Percentiles rank a stretch among this genome's conserved stretches.
Evolutionary conservation across 2,888 invertebrate species (phyloP).

Genomic region (Diarsia brunnea): DNA sequence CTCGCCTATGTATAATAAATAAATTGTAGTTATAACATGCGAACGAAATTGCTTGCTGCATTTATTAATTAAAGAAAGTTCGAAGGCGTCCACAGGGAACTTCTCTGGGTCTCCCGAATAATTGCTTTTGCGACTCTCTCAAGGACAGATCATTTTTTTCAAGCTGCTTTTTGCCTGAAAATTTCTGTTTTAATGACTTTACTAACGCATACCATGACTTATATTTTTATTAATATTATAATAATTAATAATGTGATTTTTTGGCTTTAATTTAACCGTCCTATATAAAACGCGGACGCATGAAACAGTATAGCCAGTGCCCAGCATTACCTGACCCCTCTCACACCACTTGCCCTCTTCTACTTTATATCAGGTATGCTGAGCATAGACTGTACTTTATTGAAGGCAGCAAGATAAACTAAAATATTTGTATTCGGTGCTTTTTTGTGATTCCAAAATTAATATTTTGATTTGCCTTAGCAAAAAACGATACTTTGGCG

Average conservation of each 20-base stretch:
- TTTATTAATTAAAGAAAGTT: background rate
- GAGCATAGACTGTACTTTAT: background rate
- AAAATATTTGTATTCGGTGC: constrained; percentile 14
- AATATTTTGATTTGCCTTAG: background rate
- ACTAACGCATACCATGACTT: constrained; percentile 47
- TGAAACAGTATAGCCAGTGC: constrained; percentile 4
- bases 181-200: background rate
- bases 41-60: background rate
- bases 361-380: too few species aligned
- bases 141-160: background rate
- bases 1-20: constrained; percentile 9
- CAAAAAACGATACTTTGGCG: background rate
- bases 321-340: too few species aligned
- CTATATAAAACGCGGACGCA: background rate
- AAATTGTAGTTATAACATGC: constrained; percentile 1
- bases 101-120: constrained; percentile 5
- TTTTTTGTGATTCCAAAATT: background rate
- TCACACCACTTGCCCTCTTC: too few species aligned
- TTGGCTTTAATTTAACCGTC: constrained; percentile 45
- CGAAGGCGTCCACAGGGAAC: constrained; percentile 17
- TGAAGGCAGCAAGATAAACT: background rate
- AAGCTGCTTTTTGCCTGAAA: too few species aligned
- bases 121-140: background rate
- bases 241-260: constrained; percentile 28
- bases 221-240: constrained; percentile 13